Base-by-base conservation (phyloP, 2,113 vertebrate genomes). In the Coptodon bakossiorum region DNA sequence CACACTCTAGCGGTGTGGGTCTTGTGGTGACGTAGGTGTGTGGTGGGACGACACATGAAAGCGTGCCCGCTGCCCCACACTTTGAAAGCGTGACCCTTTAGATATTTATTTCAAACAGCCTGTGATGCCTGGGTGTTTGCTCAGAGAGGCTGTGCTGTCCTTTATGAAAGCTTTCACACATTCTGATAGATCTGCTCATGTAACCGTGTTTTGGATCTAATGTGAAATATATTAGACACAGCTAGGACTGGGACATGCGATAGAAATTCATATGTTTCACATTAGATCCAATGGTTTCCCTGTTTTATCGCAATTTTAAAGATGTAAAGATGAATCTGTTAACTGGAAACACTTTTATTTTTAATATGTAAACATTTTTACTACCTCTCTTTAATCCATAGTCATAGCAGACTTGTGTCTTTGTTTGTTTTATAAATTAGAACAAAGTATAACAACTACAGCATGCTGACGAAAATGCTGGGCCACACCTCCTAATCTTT, bases 41-140 rank as follows among this genome's bases (percentile, higher is more conserved):
- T 22, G 13, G 56, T 7, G 16, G 56, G 86, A 53, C 19, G 80
- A 66, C 59, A 92, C 86, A 94, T 93, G 53, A 95, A 94, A 95
- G 92, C 5, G 11, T n/a, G n/a, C 61, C 87, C 2, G 54, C 54
- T 53, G 11, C 17, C 61, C 76, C 34, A 22, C 12, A 11, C 90
- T 92, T 94, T 94, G 88, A 95, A 94, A 61, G 82, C 24, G 24
- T 90, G 91, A 94, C 86, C 93, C 88, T 73, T 92, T 22, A 89
- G 87, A 93, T 84, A 90, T 91, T 86, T 16, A 85, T 85, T 91
- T 95, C 93, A 93, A 93, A 91, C 81, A 3, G 73, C 86, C 34
- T 80, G 48, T 66, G 59, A 38, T 86, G 89, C 52, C 57, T 19
- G 9, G 22, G 45, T 43, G 52, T 52, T 61, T 8, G 10, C 38